Base-by-base conservation (phyloP, 2,888 invertebrate genomes). In the Nomada ruficornis region DNA sequence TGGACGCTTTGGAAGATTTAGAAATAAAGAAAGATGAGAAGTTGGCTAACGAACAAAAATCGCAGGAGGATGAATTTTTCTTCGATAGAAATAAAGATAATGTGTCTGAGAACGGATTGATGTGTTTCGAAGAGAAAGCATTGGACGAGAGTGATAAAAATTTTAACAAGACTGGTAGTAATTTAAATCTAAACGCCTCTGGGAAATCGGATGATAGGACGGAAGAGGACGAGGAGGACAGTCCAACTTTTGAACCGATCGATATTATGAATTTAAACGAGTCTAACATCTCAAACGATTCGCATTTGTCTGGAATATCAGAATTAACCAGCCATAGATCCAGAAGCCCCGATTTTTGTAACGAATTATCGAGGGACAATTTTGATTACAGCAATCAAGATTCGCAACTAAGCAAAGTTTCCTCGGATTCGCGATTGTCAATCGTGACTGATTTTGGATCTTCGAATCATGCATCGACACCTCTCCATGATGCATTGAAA, bases 231-330 rank as follows among this genome's bases (percentile, higher is more conserved):
- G 96, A 95, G 89, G 96, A 96, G 87, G 96, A 96, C 75, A 96
- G 96, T 72, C 96, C 96, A 0, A 95, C 95, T 0, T 96, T 96
- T 91, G 96, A 96, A 89, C 96, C 96, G 0, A 93, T 96, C 36
- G 95, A 95, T 82, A 94, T 94, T 82, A 93, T 91, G 90, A 92
- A 92, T 86, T 80, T 94, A 7, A 92, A 94, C 76, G 94, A 94
- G 64, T 95, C 95, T 47, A 95, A 95, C 57, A 95, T 94, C 90
- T 95, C 95, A 0, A 94, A 95, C 63, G 95, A 95, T 89, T 95
- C 95, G 3, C 95, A 96, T 90, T 89, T 96, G 57, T 95, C 96
- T 15, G 95, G 95, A 62, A 94, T 96, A 89, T 95, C 95, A 71
- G 95, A 95, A 85, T 86, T 95, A 65, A 94, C 94, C 47, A 95